Evolutionary conservation across 2,797 vertebrate species (phyloP).

Genomic region (Danio albolineatus): DNA sequence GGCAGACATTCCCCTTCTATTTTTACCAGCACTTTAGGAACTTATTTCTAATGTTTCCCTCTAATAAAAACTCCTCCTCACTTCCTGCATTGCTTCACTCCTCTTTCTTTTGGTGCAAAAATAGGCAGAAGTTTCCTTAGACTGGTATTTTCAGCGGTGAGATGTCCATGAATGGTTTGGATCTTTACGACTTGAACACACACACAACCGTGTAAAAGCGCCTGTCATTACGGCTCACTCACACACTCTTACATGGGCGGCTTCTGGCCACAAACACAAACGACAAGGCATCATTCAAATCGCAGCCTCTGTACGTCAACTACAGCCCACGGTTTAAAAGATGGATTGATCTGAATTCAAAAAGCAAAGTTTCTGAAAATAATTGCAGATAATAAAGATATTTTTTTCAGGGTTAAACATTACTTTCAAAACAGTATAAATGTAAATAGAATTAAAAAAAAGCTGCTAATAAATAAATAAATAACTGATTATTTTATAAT

Average conservation of each 20-base stretch:
- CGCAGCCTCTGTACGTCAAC: neutral
- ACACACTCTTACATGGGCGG: neutral
- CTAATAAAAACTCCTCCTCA: neutral
- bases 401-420: neutral
- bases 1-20: constrained; percentile 29
- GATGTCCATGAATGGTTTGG: constrained; percentile 26
- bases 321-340: neutral
- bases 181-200: neutral
- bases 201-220: neutral
- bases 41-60: constrained; percentile 11
- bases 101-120: constrained; percentile 4
- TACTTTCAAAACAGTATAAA: too few species aligned
- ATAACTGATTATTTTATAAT: too few species aligned
- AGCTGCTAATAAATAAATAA: too few species aligned
- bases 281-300: constrained; percentile 25
- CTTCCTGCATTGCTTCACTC: neutral
- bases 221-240: constrained; percentile 21
- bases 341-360: neutral
- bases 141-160: neutral
- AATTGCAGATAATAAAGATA: neutral
- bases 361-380: neutral
- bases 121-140: neutral
- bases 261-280: neutral
- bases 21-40: constrained; percentile 41
- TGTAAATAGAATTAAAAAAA: too few species aligned